Conservation (phyloP, 2,888 invertebrate genomes). For the Dryomyza anilis region DNA sequence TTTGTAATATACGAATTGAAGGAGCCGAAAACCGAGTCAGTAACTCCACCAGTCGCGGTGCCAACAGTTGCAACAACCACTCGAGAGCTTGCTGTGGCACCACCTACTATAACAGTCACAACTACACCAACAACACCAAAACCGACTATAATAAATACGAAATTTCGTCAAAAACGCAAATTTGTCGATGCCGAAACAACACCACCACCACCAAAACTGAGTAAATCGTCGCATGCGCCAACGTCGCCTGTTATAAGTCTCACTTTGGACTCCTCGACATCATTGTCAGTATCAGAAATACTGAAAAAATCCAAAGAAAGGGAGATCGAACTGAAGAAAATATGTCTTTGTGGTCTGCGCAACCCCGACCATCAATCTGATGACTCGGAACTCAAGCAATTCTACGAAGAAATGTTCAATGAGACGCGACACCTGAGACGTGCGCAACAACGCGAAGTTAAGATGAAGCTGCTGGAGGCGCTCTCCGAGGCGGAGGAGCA, state of each 20-base stretch:
- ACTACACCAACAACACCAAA: neutral
- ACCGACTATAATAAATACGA: neutral
- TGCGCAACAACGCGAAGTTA: conserved; percentile 33
- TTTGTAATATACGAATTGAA: conserved; percentile 35
- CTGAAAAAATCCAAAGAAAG: neutral
- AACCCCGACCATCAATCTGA: neutral
- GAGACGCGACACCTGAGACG: conserved; percentile 30
- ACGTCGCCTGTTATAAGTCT: too few species aligned
- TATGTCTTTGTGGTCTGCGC: conserved; percentile 34
- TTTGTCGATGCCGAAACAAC: too few species aligned
- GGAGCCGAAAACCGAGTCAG: neutral
- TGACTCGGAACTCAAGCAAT: conserved; percentile 23
- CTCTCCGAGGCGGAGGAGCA: conserved; percentile 35
- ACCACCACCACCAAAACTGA: too few species aligned
- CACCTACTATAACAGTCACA: neutral
- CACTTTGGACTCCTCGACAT: neutral
- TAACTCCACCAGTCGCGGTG: neutral
- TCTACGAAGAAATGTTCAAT: conserved; percentile 36
- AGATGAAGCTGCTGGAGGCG: conserved; percentile 34
- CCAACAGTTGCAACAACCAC: neutral
- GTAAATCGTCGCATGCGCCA: too few species aligned
- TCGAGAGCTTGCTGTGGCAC: neutral
- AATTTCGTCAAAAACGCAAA: too few species aligned
- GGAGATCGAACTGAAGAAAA: conserved; percentile 27
- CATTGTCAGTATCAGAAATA: neutral